A percentile compares a stretch with the other conserved stretches of the same genome.
Conservation (phyloP, 2,888 invertebrate species). For the Capitulum mitella region DNA sequence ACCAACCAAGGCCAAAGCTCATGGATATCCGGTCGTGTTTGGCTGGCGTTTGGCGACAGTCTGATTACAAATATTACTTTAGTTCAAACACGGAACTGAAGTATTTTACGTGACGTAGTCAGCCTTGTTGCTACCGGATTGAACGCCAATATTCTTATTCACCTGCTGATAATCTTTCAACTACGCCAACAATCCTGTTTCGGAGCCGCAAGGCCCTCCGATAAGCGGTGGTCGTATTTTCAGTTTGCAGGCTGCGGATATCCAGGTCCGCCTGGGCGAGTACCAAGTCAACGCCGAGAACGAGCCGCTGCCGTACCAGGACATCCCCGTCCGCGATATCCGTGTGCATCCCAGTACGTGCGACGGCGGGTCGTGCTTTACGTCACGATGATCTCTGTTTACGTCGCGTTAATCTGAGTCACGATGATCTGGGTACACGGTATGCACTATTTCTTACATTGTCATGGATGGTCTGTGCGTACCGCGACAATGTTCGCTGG, state of each 20-base stretch:
- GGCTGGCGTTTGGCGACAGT: too few relatives aligned
- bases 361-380: background rate
- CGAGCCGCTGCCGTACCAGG: slow-evolving; percentile 32
- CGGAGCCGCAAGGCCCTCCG: background rate
- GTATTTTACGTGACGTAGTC: background rate
- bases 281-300: slow-evolving; percentile 35
- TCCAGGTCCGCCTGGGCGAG: slow-evolving; percentile 35
- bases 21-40: too few relatives aligned
- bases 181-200: background rate
- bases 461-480: too few relatives aligned
- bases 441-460: background rate
- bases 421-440: background rate
- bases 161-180: background rate
- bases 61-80: background rate
- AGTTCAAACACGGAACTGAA: background rate
- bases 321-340: slow-evolving; percentile 29
- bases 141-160: background rate
- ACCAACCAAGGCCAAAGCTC: too few relatives aligned
- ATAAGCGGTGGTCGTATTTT: background rate
- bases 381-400: too few relatives aligned
- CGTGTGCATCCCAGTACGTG: slow-evolving; percentile 29
- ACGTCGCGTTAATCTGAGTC: too few relatives aligned
- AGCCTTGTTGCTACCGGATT: background rate
- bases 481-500: too few relatives aligned
- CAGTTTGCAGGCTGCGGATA: slow-evolving; percentile 26